These are phyloP conservation scores for Oncorhynchus nerka DNA, from an alignment of 2,113 vertebrate species.

Conservation along the genomic window DNA sequence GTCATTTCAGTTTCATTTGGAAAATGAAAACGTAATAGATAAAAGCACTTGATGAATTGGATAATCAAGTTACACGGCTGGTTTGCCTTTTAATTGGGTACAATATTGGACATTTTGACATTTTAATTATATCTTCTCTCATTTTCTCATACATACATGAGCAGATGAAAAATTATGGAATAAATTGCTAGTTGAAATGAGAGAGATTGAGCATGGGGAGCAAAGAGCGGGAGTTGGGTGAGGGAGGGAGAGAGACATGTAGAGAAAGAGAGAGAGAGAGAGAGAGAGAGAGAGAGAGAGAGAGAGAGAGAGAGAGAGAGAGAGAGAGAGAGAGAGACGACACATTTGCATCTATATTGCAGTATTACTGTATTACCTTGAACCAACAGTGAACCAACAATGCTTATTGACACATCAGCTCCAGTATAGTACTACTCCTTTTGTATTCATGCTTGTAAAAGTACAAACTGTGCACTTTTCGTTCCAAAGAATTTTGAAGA, in stretches of 20 bases:
- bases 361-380: conserved; percentile 20
- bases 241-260: no score
- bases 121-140: conserved; percentile 40
- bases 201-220: conserved; percentile 55
- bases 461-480: no score
- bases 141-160: conserved; percentile 33
- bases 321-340: not conserved
- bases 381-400: no score
- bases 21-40: conserved; percentile 20
- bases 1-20: not conserved
- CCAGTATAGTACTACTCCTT: no score
- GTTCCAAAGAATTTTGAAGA: no score
- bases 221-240: not conserved
- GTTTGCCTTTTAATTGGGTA: conserved; percentile 51
- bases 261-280: conserved; percentile 1
- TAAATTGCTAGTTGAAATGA: conserved; percentile 55
- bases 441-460: no score
- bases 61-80: conserved; percentile 48
- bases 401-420: no score
- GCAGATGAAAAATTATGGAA: conserved; percentile 43
- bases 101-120: conserved; percentile 50
- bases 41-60: conserved; percentile 31
- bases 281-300: not conserved
- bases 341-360: conserved; percentile 39
- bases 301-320: not conserved